These are phyloP conservation scores for Euglossa dilemma DNA, from an alignment of 1,140 invertebrate genomes.

Conservation along the genomic window DNA sequence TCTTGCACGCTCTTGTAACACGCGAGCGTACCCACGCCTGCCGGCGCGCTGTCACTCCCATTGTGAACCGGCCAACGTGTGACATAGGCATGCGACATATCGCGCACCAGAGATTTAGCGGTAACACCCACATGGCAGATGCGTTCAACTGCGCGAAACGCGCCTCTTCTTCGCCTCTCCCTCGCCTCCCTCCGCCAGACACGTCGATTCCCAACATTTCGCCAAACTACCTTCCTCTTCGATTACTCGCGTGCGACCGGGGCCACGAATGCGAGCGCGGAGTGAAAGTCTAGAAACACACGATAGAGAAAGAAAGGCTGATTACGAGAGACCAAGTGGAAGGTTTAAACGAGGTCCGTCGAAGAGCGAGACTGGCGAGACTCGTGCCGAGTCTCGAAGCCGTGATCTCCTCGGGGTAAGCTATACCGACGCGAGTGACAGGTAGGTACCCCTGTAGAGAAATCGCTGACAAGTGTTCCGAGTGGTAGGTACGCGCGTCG, in stretches of 20 bases:
- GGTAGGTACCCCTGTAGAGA: neutral
- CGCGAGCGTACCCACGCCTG: conserved; percentile 26
- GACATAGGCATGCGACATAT: conserved; percentile 72
- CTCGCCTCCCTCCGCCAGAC: neutral
- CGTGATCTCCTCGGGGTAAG: too few species aligned
- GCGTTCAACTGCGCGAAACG: conserved; percentile 60
- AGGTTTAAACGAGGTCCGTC: too few species aligned
- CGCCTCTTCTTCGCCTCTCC: neutral
- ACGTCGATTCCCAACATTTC: neutral
- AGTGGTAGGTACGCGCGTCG: neutral
- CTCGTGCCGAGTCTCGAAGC: too few species aligned
- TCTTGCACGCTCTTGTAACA: conserved; percentile 43
- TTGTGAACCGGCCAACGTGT: conserved; percentile 57
- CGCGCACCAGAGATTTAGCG: conserved; percentile 71
- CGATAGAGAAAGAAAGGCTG: too few species aligned
- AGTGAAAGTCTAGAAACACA: too few species aligned
- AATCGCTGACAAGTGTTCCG: neutral
- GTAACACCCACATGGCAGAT: conserved; percentile 77
- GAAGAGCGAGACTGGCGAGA: too few species aligned
- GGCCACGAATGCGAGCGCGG: too few species aligned
- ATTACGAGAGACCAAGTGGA: too few species aligned
- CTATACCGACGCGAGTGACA: neutral
- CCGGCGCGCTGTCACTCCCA: conserved; percentile 42
- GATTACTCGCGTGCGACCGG: too few species aligned
- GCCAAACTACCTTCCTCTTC: too few species aligned